phyloP scores from a whole-genome alignment of 1,140 invertebrate species.

The Probaryconus sp. region DNA sequence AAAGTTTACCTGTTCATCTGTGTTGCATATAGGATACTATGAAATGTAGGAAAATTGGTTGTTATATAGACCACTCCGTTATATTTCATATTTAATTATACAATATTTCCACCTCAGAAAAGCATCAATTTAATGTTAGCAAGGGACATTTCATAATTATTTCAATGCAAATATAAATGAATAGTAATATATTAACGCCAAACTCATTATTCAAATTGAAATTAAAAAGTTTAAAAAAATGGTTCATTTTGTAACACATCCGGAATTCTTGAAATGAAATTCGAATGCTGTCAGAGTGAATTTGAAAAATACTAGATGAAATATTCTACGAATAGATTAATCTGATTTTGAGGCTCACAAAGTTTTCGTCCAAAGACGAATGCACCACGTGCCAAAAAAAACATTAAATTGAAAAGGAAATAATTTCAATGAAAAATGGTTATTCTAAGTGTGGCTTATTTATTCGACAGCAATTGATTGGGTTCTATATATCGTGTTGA shows the following conservation, averaged over 20 bases:
- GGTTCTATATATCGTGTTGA: conserved; percentile 7
- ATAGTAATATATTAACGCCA: conserved; percentile 46
- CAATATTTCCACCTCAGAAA: conserved; percentile 5
- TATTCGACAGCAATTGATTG: conserved; percentile 10
- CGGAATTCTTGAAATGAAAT: conserved; percentile 34
- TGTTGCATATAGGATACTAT: too few relatives aligned
- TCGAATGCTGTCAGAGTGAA: conserved; percentile 17
- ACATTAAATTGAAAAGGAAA: conserved; percentile 46
- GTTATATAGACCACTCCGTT: too few relatives aligned
- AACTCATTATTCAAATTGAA: conserved; percentile 29
- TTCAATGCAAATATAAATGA: conserved; percentile 12
- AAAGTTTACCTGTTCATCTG: too few relatives aligned
- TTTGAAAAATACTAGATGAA: conserved; percentile 43
- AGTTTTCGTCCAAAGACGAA: conserved; percentile 38
- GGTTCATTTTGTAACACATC: conserved; percentile 34
- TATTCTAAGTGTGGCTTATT: conserved; percentile 19
- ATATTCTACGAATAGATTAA: conserved; percentile 53
- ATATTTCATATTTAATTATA: conserved; percentile 28
- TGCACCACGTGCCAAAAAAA: conserved; percentile 47
- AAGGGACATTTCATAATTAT: conserved; percentile 23
- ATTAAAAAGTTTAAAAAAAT: conserved; percentile 28
- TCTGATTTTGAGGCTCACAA: conserved; percentile 39
- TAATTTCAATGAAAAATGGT: conserved; percentile 34
- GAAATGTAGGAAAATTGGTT: too few relatives aligned
- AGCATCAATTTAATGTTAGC: conserved; percentile 36